Evolutionary conservation across 2,113 vertebrate genomes (phyloP), one percentile per base, ranked within the genome.

Genomic region (Oceanodroma tethys): DNA sequence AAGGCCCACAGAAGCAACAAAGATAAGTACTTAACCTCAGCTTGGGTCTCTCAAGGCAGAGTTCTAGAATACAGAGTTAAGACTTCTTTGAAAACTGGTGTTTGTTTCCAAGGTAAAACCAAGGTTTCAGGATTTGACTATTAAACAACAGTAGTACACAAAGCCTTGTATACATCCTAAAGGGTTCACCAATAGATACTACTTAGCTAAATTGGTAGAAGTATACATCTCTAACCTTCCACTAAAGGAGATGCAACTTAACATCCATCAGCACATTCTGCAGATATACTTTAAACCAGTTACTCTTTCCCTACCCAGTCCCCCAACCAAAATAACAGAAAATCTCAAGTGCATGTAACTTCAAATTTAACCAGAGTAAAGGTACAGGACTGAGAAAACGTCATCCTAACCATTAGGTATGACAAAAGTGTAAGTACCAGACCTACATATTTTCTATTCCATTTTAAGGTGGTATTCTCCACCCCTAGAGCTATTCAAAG

Each of bases 271-370:
- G 16, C 53, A n/a, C 5, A 58, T n/a, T 56, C 18, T 78, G 22
- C 15, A 73, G 25, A 73, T 14, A 22, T 9, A 63, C 16, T 67
- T 80, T 67, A 90, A 85, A 68, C 3, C 15, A 67, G n/a, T 32
- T 50, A 38, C 13, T 59, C 56, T 66, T 52, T 20, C 5, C 17
- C 22, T 20, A 71, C 6, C 5, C 13, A 55, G 32, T 1, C 2
- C 18, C 11, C 2, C 48, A 70, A 0, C 3, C 32, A 53, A 30
- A 86, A 40, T 17, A 43, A 34, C 11, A 43, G 18, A 60, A 84
- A 52, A 48, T 23, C 10, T 75, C 20, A 58, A 48, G 9, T 21
- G 11, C 30, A n/a, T 0, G 0, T 27, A 70, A 81, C 9, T 32
- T 66, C 10, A 42, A 48, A 10, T 66, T 86, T 68, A 75, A 58